Percentiles rank a stretch among this genome's conserved stretches.
Conservation (phyloP, 2,888 invertebrate genomes). For the Catocala fraxini region DNA sequence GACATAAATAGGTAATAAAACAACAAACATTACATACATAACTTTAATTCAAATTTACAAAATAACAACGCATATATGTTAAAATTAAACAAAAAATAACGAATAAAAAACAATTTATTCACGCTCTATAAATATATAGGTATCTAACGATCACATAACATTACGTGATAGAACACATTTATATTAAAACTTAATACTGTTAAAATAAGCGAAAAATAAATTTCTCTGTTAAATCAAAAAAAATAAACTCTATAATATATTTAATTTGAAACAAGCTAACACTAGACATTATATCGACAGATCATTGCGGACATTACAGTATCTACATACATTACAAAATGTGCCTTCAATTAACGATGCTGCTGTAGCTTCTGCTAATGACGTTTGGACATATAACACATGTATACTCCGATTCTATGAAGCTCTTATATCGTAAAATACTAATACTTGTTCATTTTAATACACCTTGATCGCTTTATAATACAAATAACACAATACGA, state of each 20-base stretch:
- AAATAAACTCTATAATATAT: constrained; percentile 40
- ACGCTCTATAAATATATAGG: constrained; percentile 1
- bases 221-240: constrained; percentile 31
- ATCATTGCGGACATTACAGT: constrained; percentile 42
- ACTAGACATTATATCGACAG: constrained; percentile 58
- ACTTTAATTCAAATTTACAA: constrained; percentile 43
- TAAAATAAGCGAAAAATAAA: constrained; percentile 41
- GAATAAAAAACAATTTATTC: constrained; percentile 34
- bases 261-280: constrained; percentile 54
- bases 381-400: no score
- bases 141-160: constrained; percentile 15
- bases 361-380: constrained; percentile 6
- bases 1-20: constrained; percentile 2
- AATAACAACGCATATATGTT: constrained; percentile 36
- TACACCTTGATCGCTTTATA: constrained; percentile 2
- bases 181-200: constrained; percentile 32
- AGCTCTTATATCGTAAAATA: constrained; percentile 9
- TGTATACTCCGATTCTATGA: background rate
- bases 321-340: constrained; percentile 44
- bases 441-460: constrained; percentile 11
- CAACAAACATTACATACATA: constrained; percentile 20
- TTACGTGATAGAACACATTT: constrained; percentile 23
- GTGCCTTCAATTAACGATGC: constrained; percentile 35
- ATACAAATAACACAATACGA: constrained; percentile 1
- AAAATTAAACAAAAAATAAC: constrained; percentile 34